Base-by-base conservation (phyloP, 35 echinoderm and acorn worm species). In the Lytechinus variegatus region DNA sequence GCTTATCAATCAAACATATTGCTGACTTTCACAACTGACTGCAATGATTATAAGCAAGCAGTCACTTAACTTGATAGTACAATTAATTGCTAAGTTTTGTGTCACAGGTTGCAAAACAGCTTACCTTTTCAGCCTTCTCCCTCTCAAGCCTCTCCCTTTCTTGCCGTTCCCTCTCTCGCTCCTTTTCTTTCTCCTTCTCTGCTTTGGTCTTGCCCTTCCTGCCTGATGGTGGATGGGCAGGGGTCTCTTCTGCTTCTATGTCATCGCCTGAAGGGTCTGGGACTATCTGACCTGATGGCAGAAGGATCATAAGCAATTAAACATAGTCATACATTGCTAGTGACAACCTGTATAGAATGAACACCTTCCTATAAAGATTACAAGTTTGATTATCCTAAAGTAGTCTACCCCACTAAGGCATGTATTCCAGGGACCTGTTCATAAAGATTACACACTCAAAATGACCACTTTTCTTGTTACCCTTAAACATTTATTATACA, bases 131-230 rank as follows among this genome's bases (percentile, higher is more conserved):
- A 9, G 96, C 97, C 66, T 96, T 99, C 54, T 99, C 98, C 89
- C 96, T 27, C 55, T 96, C 56, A 29, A 97, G 94, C 54, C 93
- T 97, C 91, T 99, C 98, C 94, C 96, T 61, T 66, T 96, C 93
- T 72, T 96, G 96, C 33, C 98, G 79, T 95, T 99, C 98, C 91
- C 96, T 97, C 87, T 99, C 98, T 95, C 96, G 96, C 87, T 99
- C 98, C 90, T 95, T 99, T 55, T 99, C 98, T 54, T 99, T 99
- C 87, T 99, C 98, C 93, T 96, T 97, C 55, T 99, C 97, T 95
- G 97, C 96, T 52, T 97, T 97, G 14, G 96, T 96, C 92, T 97
- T 99, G 29, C 96, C 97, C 87, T 99, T 99, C 90, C 96, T 97
- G 93, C 98, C 98, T 54, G 98, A 99, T 16, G 98, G 98, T 12